Evolutionary conservation across 2,113 vertebrate genomes (phyloP), one percentile per base, ranked within the genome.

Genomic region (Embiotoca jacksoni): DNA sequence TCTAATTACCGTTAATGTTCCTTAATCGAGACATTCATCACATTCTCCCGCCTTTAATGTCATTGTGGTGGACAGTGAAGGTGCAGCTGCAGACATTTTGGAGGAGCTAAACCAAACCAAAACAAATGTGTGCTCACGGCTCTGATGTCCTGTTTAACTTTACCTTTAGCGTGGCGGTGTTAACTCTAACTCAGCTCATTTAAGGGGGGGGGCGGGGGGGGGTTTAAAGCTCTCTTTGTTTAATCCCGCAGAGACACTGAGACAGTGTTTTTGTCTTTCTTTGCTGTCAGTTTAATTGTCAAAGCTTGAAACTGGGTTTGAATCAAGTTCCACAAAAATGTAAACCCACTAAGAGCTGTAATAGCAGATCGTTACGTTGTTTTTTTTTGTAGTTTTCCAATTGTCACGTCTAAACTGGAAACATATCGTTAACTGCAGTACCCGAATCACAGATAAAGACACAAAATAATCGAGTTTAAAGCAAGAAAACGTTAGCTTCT

Each of bases 111-210:
- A 87, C 72, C 61, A 10, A 80, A 75, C 47, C 71, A 60, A 80
- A 73, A 37, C 72, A 46, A 68, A 75, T 65, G 74, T 81, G 80
- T 84, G 73, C 71, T 33, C 60, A 71, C 23, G 23, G 46, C 64
- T 46, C 44, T 64, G 14, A 58, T 31, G 14, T 66, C 44, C 59
- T 81, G 83, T 85, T 89, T 86, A 55, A 78, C 66, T 82, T 86
- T 71, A 53, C 63, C 69, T 72, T 88, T 72, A 83, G 80, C 83
- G 7, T 1, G 6, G 30, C 32, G 1, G 74, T 31, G 79, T 58
- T 74, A 79, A 77, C 72, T 70, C 41, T 7, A 62, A 39, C 54
- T 44, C 31, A 6, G 15, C 32, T 23, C 7, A 10, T 32, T 57
- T 60, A 46, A 53, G 33, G 70, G n/a, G 10, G 31, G 33, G 7